phyloP scores from a whole-genome alignment of 2,797 vertebrate species.

The Thalassophryne amazonica region DNA sequence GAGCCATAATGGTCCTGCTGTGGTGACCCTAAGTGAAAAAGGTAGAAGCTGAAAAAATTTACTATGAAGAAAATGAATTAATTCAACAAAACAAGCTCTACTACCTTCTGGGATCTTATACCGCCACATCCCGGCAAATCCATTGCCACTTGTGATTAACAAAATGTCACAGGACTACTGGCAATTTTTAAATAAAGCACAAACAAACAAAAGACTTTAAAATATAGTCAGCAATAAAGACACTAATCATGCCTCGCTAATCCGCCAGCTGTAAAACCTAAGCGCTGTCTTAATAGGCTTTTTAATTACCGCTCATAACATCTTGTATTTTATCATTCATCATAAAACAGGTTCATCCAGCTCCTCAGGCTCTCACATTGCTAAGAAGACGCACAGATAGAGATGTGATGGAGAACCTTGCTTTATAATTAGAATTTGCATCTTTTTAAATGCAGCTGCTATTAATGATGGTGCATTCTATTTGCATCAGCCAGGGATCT shows the following conservation, averaged over 20 bases:
- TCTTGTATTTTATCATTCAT: constrained; percentile 41
- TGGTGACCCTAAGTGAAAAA: no score
- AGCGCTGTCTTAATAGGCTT: constrained; percentile 27
- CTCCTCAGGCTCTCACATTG: constrained; percentile 15
- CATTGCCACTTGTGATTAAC: background rate
- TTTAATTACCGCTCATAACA: constrained; percentile 37
- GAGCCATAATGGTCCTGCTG: no score
- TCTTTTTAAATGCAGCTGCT: constrained; percentile 41
- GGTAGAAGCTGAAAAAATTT: no score
- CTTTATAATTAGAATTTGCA: constrained; percentile 50
- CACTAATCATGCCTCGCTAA: constrained; percentile 4
- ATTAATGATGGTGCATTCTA: constrained; percentile 47
- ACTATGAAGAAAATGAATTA: no score
- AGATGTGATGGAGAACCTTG: constrained; percentile 37
- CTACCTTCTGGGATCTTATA: no score
- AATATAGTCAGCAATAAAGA: background rate
- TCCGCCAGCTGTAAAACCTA: constrained; percentile 27
- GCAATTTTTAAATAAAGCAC: background rate
- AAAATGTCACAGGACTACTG: background rate
- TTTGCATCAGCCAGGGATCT: constrained; percentile 26
- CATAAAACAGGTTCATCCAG: constrained; percentile 28
- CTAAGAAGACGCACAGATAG: constrained; percentile 33
- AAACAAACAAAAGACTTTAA: background rate
- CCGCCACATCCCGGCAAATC: no score
- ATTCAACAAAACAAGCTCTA: no score